Percentiles rank a stretch among this genome's conserved stretches.
These are phyloP conservation scores for Tetragonula clypearis DNA, from an alignment of 1,140 invertebrate genomes.

Conservation along the genomic window DNA sequence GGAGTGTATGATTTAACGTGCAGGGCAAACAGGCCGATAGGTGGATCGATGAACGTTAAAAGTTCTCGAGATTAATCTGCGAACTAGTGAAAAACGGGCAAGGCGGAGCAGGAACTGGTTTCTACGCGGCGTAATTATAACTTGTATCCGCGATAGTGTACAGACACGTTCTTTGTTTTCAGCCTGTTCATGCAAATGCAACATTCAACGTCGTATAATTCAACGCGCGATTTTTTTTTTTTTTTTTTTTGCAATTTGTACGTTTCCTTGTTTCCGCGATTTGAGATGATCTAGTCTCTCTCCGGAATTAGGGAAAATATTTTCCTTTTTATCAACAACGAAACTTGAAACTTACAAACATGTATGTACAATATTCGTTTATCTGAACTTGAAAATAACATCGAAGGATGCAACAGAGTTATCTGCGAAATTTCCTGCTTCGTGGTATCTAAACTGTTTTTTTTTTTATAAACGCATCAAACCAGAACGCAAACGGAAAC, in stretches of 20 bases:
- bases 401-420: neutral
- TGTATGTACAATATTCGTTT: too few species aligned
- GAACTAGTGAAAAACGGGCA: neutral
- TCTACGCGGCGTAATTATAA: constrained; percentile 18
- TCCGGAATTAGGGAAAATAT: neutral
- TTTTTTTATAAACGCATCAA: neutral
- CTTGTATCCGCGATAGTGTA: neutral
- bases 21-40: neutral
- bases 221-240: too few species aligned
- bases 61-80: constrained; percentile 20
- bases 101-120: constrained; percentile 27
- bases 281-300: too few species aligned
- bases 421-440: neutral
- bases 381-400: neutral
- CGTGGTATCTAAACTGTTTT: neutral
- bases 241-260: neutral
- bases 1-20: neutral
- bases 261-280: neutral
- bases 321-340: neutral
- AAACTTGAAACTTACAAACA: neutral
- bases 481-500: neutral
- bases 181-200: neutral
- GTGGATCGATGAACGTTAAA: constrained; percentile 24
- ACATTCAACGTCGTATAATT: neutral
- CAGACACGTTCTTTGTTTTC: neutral